Evolutionary conservation across 2,113 vertebrate species (phyloP).

Genomic region (Eublepharis macularius): DNA sequence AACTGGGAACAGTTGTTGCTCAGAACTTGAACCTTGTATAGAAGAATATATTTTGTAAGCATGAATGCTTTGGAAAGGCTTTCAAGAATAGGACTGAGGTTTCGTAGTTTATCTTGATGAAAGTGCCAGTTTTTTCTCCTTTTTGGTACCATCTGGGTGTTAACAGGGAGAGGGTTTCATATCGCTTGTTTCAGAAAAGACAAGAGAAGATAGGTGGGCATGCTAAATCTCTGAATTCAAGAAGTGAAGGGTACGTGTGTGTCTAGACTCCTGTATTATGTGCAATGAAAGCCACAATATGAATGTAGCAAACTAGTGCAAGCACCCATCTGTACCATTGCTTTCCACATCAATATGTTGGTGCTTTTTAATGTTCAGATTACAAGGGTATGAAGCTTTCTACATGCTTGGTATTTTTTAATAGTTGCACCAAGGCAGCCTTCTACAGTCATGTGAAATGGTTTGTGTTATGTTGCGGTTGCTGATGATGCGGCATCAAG

Average conservation of each 20-base stretch:
- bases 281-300: constrained; percentile 4
- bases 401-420: no score
- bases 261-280: background rate
- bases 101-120: constrained; percentile 53
- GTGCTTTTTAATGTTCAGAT: background rate
- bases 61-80: constrained; percentile 55
- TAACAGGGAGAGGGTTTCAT: constrained; percentile 40
- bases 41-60: constrained; percentile 50
- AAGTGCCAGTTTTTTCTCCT: constrained; percentile 49
- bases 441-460: no score
- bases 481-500: background rate
- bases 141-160: constrained; percentile 41
- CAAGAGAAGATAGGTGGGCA: background rate
- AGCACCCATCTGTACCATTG: background rate
- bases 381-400: no score
- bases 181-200: constrained; percentile 29
- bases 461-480: no score
- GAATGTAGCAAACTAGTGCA: background rate
- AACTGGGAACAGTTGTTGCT: no score
- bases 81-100: constrained; percentile 59
- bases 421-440: no score
- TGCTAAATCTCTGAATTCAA: background rate
- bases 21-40: background rate
- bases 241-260: background rate
- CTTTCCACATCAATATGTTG: constrained; percentile 8